Conservation (phyloP, 1,140 invertebrate species). For the Diuraphis noxia region DNA sequence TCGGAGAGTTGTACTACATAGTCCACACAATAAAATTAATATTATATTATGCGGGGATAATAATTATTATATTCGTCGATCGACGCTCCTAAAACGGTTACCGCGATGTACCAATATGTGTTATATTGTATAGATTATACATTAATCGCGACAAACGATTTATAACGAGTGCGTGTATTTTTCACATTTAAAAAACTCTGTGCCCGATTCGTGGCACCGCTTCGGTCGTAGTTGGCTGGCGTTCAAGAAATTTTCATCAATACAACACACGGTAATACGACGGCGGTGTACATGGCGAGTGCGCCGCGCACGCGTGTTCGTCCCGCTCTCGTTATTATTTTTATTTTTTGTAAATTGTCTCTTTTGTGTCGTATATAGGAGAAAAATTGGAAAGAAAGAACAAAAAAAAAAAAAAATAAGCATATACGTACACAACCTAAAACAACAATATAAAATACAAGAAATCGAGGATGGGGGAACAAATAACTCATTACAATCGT, state of each 20-base stretch:
- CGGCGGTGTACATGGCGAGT: too few species aligned
- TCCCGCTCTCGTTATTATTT: not conserved
- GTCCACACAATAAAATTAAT: not conserved
- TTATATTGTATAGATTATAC: not conserved
- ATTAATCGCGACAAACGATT: not conserved
- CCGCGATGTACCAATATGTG: not conserved
- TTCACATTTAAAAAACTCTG: not conserved
- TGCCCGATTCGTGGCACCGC: not conserved
- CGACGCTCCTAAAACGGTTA: not conserved
- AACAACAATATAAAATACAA: slow-evolving; percentile 45
- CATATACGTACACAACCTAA: not conserved
- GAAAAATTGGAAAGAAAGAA: slow-evolving; percentile 18
- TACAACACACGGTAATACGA: not conserved
- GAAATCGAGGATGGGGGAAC: slow-evolving; percentile 31
- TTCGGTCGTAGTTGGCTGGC: not conserved
- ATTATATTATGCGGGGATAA: too few species aligned
- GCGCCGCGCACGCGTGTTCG: not conserved
- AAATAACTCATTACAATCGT: slow-evolving; percentile 54
- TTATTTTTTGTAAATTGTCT: slow-evolving; percentile 42
- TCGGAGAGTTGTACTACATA: not conserved
- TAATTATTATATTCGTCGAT: not conserved
- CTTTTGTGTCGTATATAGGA: slow-evolving; percentile 32
- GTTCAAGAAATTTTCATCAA: slow-evolving; percentile 4
- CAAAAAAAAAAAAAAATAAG: not conserved
- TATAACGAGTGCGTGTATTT: not conserved